phyloP scores from a whole-genome alignment of 2,888 invertebrate species.

The Empis livida region DNA sequence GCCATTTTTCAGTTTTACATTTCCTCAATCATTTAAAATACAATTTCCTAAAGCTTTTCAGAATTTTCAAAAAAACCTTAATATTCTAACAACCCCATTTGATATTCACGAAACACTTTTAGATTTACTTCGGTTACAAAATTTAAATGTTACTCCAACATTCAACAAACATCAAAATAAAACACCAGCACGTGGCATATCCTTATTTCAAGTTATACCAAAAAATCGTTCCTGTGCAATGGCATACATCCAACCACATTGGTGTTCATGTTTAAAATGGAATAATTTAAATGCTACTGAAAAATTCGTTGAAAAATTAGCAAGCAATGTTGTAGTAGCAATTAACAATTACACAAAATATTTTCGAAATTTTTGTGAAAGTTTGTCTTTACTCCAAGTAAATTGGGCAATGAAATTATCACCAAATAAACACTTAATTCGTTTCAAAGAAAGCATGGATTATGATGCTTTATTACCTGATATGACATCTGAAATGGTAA shows the following conservation, averaged over 20 bases:
- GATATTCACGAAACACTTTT: constrained; percentile 74
- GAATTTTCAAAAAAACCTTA: constrained; percentile 50
- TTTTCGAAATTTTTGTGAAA: too few relatives aligned
- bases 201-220: constrained; percentile 46
- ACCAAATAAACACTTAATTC: too few relatives aligned
- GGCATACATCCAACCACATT: constrained; percentile 86
- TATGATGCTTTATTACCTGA: too few relatives aligned
- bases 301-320: too few relatives aligned
- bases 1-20: constrained; percentile 69
- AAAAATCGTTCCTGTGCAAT: constrained; percentile 65
- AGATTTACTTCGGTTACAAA: constrained; percentile 26
- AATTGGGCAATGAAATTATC: too few relatives aligned
- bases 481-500: too few relatives aligned
- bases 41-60: constrained; percentile 45
- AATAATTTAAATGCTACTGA: constrained; percentile 30
- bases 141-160: too few relatives aligned
- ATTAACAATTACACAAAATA: too few relatives aligned
- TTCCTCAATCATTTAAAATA: constrained; percentile 56
- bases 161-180: not conserved
- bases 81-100: constrained; percentile 71
- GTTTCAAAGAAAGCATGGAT: too few relatives aligned
- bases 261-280: constrained; percentile 91
- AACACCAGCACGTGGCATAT: constrained; percentile 22
- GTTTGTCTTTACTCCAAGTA: too few relatives aligned
- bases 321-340: too few relatives aligned